Conservation (phyloP, 2,113 vertebrate genomes). For the Cephalopholis sonnerati region DNA sequence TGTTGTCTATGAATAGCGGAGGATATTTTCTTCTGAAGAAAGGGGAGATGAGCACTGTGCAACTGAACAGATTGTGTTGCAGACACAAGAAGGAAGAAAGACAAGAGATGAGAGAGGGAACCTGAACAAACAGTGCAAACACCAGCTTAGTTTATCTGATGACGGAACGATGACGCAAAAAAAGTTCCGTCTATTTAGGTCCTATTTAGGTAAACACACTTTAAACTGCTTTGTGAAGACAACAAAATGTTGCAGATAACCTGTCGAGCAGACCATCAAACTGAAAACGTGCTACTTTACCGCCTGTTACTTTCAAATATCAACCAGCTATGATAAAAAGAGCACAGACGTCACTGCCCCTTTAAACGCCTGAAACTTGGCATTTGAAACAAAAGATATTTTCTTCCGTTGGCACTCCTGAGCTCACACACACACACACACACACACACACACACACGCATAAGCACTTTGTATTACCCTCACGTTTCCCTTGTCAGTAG, state of each 20-base stretch:
- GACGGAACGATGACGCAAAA: not conserved
- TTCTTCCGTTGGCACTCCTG: slow-evolving; percentile 44
- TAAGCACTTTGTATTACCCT: slow-evolving; percentile 48
- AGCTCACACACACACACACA: slow-evolving; percentile 38
- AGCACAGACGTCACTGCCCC: not conserved
- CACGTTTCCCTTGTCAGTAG: slow-evolving; percentile 44
- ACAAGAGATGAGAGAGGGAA: not conserved
- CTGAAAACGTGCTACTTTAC: not conserved
- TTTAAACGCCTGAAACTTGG: slow-evolving; percentile 24
- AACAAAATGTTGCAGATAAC: no score
- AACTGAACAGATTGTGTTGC: not conserved
- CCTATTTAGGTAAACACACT: not conserved
- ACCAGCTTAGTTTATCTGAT: not conserved
- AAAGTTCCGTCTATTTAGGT: not conserved
- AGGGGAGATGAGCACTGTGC: no score
- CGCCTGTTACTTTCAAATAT: not conserved
- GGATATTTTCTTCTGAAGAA: no score
- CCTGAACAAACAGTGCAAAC: not conserved
- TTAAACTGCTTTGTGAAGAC: not conserved
- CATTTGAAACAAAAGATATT: slow-evolving; percentile 43
- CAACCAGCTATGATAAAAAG: not conserved
- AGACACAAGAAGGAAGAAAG: not conserved
- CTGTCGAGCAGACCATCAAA: not conserved
- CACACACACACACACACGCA: slow-evolving; percentile 34
- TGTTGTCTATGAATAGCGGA: no score